A percentile compares a stretch with the other conserved stretches of the same genome.
Evolutionary conservation across 2,888 invertebrate species (phyloP).

Genomic region (Euphydryas editha): DNA sequence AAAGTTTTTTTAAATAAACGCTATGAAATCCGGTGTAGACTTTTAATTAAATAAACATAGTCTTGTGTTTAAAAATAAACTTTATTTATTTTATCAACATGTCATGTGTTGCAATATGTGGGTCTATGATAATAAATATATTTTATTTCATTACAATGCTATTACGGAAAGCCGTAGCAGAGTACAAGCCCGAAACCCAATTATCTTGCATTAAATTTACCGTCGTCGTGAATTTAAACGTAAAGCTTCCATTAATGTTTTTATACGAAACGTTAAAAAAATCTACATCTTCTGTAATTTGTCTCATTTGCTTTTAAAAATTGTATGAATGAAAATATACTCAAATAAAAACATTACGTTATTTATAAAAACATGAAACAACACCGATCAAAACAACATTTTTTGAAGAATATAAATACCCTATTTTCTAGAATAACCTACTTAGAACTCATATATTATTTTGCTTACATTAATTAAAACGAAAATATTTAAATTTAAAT

Average conservation of each 20-base stretch:
- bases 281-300: no score
- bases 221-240: background rate
- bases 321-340: no score
- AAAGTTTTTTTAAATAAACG: no score
- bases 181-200: background rate
- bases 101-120: background rate
- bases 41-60: no score
- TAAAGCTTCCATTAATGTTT: background rate
- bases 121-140: background rate
- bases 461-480: background rate
- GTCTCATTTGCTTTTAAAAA: no score
- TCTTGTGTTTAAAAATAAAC: background rate
- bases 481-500: constrained; percentile 17
- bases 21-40: no score
- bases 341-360: no score
- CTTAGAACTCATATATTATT: background rate
- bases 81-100: background rate
- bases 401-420: no score
- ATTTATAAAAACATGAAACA: no score
- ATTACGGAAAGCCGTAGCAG: background rate
- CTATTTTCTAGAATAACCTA: background rate
- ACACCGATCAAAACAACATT: no score
- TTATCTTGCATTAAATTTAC: background rate
- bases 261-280: background rate
- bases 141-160: background rate